phyloP scores from a whole-genome alignment of 2,797 vertebrate species.

The Enteromius viviparus region DNA sequence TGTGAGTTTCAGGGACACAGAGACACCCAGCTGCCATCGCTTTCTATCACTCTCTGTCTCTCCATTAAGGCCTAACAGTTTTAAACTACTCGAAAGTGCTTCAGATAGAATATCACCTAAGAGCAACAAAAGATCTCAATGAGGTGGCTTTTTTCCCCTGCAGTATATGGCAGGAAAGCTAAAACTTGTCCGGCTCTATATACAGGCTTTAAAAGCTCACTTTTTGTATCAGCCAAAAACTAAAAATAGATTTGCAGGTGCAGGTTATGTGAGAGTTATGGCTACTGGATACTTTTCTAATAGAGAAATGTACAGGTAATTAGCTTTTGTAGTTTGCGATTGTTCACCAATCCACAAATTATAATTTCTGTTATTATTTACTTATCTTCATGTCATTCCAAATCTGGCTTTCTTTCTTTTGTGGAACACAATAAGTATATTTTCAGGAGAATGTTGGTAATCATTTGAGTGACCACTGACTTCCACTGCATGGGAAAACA shows the following conservation, averaged over 20 bases:
- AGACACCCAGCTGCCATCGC: slow-evolving; percentile 6
- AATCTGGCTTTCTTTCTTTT: not conserved
- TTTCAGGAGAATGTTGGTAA: not conserved
- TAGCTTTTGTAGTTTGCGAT: no score
- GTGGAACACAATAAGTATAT: not conserved
- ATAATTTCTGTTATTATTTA: not conserved
- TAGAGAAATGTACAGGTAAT: not conserved
- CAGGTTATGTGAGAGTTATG: not conserved
- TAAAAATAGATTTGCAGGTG: slow-evolving; percentile 9
- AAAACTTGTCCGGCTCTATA: slow-evolving; percentile 1
- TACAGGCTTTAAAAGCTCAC: slow-evolving; percentile 38
- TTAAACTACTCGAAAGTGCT: slow-evolving; percentile 62
- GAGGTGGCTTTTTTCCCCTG: slow-evolving; percentile 49
- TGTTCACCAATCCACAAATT: no score
- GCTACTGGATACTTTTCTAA: not conserved
- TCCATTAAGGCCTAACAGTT: slow-evolving; percentile 54
- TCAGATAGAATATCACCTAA: slow-evolving; percentile 51
- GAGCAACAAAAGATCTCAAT: slow-evolving; percentile 55
- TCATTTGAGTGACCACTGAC: not conserved
- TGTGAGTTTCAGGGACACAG: slow-evolving; percentile 27
- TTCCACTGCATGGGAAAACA: not conserved
- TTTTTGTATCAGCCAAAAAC: slow-evolving; percentile 30
- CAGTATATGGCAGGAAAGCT: slow-evolving; percentile 12
- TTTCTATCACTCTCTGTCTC: slow-evolving; percentile 27
- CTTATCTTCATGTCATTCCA: not conserved